Evolutionary conservation across 2,113 vertebrate species (phyloP).

Genomic region (Dicaeum eximium): DNA sequence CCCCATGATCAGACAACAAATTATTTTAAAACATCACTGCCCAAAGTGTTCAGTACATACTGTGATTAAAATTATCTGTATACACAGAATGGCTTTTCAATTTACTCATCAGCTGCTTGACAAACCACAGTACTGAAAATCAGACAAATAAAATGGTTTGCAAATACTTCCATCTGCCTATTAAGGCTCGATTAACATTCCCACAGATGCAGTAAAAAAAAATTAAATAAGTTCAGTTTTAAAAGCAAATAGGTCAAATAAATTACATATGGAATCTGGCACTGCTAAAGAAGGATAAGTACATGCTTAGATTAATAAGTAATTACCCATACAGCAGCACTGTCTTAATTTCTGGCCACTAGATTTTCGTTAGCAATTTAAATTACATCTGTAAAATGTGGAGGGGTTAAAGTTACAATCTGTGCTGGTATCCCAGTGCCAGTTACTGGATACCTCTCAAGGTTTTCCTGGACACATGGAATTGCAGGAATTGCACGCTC

Average conservation of each 20-base stretch:
- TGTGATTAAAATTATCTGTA: neutral
- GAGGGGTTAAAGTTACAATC: neutral
- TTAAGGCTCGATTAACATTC: slow-evolving; percentile 1
- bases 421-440: neutral
- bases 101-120: slow-evolving; percentile 11
- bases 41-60: neutral
- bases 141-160: slow-evolving; percentile 28
- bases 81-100: neutral
- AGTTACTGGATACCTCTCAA: neutral
- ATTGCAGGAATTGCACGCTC: neutral
- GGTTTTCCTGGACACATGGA: neutral
- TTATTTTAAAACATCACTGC: neutral
- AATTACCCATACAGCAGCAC: neutral
- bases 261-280: slow-evolving; percentile 14
- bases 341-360: neutral
- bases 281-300: neutral
- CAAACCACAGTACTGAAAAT: slow-evolving; percentile 47
- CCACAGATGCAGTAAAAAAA: neutral
- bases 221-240: neutral
- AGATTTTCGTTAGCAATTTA: neutral
- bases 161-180: slow-evolving; percentile 36
- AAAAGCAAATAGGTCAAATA: slow-evolving; percentile 26
- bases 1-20: neutral
- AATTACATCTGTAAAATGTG: neutral
- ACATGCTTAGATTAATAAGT: neutral